Evolutionary conservation across 2,888 invertebrate species (phyloP), one percentile per base, ranked within the genome.

Genomic region (Tuberolachnus salignus): DNA sequence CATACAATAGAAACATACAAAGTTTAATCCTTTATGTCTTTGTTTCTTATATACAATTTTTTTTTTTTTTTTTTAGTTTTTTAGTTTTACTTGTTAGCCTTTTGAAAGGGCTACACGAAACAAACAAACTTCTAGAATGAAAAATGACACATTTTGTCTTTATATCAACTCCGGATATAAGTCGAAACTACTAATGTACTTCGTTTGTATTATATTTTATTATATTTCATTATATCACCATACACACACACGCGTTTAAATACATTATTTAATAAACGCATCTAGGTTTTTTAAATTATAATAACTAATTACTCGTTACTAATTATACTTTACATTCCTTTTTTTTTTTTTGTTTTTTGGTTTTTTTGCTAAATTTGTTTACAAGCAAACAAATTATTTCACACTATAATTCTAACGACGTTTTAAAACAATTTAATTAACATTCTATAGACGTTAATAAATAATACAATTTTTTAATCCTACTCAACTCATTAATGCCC

Each of bases 1-100:
- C 44, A 16, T 42, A 70, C 70, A 70, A 23, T 57, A 44, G 57
- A 23, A 57, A 70, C 23, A 23, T n/a, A 23, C 13, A n/a, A 44
- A 23, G 57, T 70, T 57, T 57, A 70, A 57, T 70, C 55, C 23
- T 10, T 70, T 44, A 69, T 23, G 23, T 55, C 55, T 55, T 44
- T 55, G 70, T 70, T 70, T 70, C 14, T 57, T 70, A n/a, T 70
- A n/a, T 49, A 49, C 13, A 10, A 46, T 71, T 71, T 70, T 59
- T 55, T 3, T 51, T 51, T 51, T 3, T 51, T 51, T 44, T 11
- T 51, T 51, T 51, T 51, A 3, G 6, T n/a, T 4, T 53, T 61
- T 72, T 59, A 23, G 71, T 72, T 72, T 34, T 72, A 49, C 59
- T 59, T 11, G 44, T 23, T 23, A 14, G 46, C 10, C 46, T 72